A percentile compares a stretch with the other conserved stretches of the same genome.
Evolutionary conservation across 2,888 invertebrate species (phyloP).

Genomic region (Hypomecis atomaria): DNA sequence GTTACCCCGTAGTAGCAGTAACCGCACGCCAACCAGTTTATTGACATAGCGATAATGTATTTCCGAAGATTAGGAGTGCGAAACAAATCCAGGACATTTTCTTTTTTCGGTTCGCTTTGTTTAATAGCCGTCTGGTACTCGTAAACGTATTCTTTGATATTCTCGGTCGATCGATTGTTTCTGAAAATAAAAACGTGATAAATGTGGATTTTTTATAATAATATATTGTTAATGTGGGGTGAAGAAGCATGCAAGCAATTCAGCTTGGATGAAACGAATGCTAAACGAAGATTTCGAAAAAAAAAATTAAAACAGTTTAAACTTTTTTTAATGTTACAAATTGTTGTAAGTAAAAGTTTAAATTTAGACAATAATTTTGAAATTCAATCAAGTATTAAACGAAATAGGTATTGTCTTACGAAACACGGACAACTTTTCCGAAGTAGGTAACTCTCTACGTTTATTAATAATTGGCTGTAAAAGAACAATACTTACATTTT

Average conservation of each 20-base stretch:
- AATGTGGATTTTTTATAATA: background rate
- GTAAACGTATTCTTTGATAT: slow-evolving; percentile 73
- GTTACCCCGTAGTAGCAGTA: slow-evolving; percentile 91
- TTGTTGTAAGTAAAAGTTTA: too few relatives aligned
- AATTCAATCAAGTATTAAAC: slow-evolving; percentile 5
- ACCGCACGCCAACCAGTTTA: slow-evolving; percentile 92
- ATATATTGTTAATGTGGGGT: slow-evolving; percentile 91
- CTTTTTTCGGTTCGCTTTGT: slow-evolving; percentile 71
- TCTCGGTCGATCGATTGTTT: slow-evolving; percentile 78
- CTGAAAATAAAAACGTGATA: slow-evolving; percentile 54
- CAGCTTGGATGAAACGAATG: too few relatives aligned
- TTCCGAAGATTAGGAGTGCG: slow-evolving; percentile 89
- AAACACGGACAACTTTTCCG: slow-evolving; percentile 29
- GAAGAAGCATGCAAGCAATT: slow-evolving; percentile 55
- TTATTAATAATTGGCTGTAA: too few relatives aligned
- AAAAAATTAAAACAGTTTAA: too few relatives aligned
- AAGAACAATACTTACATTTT: slow-evolving; percentile 62
- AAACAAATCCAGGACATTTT: slow-evolving; percentile 87
- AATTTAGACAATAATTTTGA: background rate
- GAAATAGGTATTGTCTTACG: background rate
- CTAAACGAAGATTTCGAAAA: too few relatives aligned
- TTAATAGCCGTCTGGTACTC: slow-evolving; percentile 59
- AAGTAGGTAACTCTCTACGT: too few relatives aligned
- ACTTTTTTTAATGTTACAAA: too few relatives aligned
- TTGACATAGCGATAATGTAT: slow-evolving; percentile 89